phyloP scores from a whole-genome alignment of 2,797 vertebrate genomes.

The Clarias platycephalus region DNA sequence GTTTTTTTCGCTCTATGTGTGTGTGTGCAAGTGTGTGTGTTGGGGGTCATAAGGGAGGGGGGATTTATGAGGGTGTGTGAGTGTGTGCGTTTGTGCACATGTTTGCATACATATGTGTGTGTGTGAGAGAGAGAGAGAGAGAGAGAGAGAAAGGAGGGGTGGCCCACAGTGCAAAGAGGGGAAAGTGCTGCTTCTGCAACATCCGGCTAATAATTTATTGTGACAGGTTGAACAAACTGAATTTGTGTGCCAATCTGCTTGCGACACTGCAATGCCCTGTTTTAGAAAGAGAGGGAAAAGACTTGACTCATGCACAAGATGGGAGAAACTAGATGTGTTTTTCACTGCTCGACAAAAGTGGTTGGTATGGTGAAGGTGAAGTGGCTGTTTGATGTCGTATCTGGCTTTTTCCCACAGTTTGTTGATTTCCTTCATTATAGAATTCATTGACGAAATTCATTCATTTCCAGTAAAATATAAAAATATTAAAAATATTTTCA shows the following conservation, averaged over 20 bases:
- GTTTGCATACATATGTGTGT: conserved; percentile 68
- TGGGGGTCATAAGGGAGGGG: no score
- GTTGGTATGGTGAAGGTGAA: no score
- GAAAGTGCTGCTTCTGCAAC: conserved; percentile 94
- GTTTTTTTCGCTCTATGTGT: conserved; percentile 16
- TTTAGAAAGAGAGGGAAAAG: conserved; percentile 64
- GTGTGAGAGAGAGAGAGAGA: neutral
- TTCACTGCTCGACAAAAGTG: neutral
- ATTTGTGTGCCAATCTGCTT: conserved; percentile 94
- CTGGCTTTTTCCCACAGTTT: neutral
- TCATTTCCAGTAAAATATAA: neutral
- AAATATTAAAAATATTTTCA: neutral
- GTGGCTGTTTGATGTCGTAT: neutral
- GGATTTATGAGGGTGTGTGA: conserved; percentile 20
- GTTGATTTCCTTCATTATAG: no score
- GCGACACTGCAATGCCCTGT: conserved; percentile 82
- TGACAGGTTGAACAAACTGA: conserved; percentile 98
- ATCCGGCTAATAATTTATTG: conserved; percentile 99
- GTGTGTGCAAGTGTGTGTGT: conserved; percentile 59
- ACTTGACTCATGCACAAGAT: conserved; percentile 43
- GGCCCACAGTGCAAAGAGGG: conserved; percentile 44
- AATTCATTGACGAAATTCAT: no score
- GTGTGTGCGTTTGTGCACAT: conserved; percentile 59
- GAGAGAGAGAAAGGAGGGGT: neutral
- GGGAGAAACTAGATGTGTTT: conserved; percentile 14